Conservation (phyloP, 2,113 vertebrate genomes). For the Elanus axillaris region DNA sequence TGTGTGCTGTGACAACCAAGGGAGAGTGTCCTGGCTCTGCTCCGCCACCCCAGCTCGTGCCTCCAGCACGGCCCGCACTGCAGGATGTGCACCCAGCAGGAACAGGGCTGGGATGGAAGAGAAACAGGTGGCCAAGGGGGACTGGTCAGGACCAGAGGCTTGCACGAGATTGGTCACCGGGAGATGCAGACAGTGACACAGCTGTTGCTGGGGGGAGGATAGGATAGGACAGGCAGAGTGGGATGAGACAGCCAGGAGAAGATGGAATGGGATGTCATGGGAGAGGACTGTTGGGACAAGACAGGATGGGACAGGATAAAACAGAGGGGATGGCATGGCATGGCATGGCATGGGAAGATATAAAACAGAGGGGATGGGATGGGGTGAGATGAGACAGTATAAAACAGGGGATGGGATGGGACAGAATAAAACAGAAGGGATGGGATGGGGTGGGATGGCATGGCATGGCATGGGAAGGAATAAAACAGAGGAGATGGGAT, state of each 20-base stretch:
- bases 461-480: not conserved
- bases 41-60: not conserved
- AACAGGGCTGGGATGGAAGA: not conserved
- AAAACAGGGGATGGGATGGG: not conserved
- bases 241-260: not conserved
- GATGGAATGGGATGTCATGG: not conserved
- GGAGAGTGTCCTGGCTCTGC: not conserved
- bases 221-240: not conserved
- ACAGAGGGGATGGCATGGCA: not conserved
- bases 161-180: not conserved
- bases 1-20: not conserved
- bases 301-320: not conserved
- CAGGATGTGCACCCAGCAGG: rapidly evolving
- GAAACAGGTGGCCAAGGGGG: not conserved
- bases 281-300: not conserved
- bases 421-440: too few relatives aligned
- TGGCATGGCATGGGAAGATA: too few relatives aligned
- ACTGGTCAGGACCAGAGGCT: not conserved
- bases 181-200: not conserved
- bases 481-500: too few relatives aligned
- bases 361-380: too few relatives aligned
- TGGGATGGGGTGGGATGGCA: not conserved
- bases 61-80: rapidly evolving
- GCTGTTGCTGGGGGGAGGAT: not conserved
- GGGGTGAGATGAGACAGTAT: not conserved